Evolutionary conservation across 2,113 vertebrate species (phyloP).

Genomic region (Ctenomys sociabilis): DNA sequence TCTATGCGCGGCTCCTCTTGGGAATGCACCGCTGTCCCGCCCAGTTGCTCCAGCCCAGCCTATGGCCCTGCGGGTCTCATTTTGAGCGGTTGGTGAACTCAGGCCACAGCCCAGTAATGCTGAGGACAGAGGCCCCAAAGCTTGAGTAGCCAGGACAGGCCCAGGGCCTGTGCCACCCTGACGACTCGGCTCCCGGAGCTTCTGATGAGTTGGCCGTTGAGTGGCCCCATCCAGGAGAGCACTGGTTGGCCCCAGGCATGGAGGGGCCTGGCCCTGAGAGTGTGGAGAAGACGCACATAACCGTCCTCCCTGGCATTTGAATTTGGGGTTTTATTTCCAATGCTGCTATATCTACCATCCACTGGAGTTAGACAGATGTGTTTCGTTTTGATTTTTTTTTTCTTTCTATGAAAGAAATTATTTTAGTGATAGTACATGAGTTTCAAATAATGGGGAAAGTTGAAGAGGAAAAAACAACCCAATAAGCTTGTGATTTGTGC

Average conservation of each 20-base stretch:
- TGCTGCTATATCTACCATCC: slow-evolving; percentile 78
- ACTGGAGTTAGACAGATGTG: slow-evolving; percentile 71
- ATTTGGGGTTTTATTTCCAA: slow-evolving; percentile 65
- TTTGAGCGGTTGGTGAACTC: background rate
- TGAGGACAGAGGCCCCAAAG: background rate
- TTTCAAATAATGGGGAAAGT: slow-evolving; percentile 64
- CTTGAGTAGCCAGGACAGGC: background rate
- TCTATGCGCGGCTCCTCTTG: background rate
- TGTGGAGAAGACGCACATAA: background rate
- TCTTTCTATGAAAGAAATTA: slow-evolving; percentile 83
- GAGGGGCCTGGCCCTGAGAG: background rate
- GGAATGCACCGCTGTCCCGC: background rate
- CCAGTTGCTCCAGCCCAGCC: background rate
- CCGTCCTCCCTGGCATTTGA: slow-evolving; percentile 48
- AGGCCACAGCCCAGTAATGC: background rate
- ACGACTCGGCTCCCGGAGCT: background rate
- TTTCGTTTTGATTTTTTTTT: slow-evolving; percentile 49
- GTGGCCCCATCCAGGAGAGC: background rate
- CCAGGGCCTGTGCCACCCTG: background rate
- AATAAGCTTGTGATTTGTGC: slow-evolving; percentile 43
- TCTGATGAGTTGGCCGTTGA: background rate
- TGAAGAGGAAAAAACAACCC: slow-evolving; percentile 40
- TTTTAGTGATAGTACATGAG: slow-evolving; percentile 72
- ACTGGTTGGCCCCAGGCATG: background rate
- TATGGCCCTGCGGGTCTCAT: background rate